These are phyloP conservation scores for Drosophila bocqueti DNA, from an alignment of 1,140 invertebrate species.

Conservation along the genomic window DNA sequence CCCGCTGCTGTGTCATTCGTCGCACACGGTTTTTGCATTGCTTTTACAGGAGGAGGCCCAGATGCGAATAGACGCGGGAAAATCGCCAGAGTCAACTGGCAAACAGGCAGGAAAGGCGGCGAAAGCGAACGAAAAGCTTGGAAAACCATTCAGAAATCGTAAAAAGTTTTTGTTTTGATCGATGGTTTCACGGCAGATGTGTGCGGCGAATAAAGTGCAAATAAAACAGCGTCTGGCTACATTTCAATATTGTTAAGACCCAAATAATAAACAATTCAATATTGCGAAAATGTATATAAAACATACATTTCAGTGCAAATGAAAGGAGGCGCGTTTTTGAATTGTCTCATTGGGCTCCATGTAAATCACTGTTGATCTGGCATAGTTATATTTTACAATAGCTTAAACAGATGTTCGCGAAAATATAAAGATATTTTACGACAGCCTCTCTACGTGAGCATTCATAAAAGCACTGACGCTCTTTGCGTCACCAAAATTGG, in stretches of 20 bases:
- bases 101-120: conserved; percentile 11
- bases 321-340: conserved; percentile 5
- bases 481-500: conserved; percentile 29
- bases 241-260: conserved; percentile 11
- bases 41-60: conserved; percentile 36
- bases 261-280: conserved; percentile 28
- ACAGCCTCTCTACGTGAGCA: conserved; percentile 20
- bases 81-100: conserved; percentile 26
- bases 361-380: conserved; percentile 4
- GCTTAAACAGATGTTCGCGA: background rate
- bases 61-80: conserved; percentile 23
- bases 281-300: background rate
- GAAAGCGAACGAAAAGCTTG: conserved; percentile 31
- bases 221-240: conserved; percentile 21
- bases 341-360: conserved; percentile 6
- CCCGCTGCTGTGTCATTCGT: conserved; percentile 49
- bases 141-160: conserved; percentile 44
- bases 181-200: conserved; percentile 40
- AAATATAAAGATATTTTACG: conserved; percentile 16
- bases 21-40: conserved; percentile 47
- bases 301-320: conserved; percentile 3
- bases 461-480: conserved; percentile 13
- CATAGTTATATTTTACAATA: conserved; percentile 18
- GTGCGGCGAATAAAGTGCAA: conserved; percentile 16
- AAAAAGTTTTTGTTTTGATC: conserved; percentile 44